Conservation (phyloP, 2,888 invertebrate genomes). For the Diarsia dahlii region DNA sequence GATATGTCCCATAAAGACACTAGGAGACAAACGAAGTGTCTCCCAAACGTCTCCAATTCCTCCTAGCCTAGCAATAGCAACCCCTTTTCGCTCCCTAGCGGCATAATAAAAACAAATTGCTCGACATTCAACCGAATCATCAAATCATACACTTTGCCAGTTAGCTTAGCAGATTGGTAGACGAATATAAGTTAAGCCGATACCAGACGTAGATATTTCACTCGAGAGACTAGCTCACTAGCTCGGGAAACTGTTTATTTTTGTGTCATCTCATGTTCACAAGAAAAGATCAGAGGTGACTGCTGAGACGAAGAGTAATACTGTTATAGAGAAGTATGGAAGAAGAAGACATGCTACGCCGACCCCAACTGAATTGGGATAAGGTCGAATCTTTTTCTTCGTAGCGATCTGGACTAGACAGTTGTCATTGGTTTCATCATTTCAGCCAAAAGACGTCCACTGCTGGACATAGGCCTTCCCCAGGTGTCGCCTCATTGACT, state of each 20-base stretch:
- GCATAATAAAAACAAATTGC: constrained; percentile 38
- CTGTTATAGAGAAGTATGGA: no score
- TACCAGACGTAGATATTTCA: neutral
- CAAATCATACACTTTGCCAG: constrained; percentile 35
- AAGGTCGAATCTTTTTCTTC: no score
- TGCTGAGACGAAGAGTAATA: no score
- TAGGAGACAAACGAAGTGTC: constrained; percentile 1
- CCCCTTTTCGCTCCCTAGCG: neutral
- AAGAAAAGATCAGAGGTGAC: neutral
- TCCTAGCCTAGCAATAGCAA: constrained; percentile 1
- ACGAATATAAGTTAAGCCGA: constrained; percentile 7
- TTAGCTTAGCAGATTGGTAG: constrained; percentile 4
- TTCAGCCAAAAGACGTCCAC: no score
- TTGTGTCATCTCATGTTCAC: neutral
- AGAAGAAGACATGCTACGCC: no score
- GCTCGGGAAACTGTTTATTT: neutral
- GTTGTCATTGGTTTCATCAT: no score
- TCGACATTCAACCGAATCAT: constrained; percentile 19
- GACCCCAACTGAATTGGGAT: no score
- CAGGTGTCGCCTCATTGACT: no score
- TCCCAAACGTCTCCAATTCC: constrained; percentile 1
- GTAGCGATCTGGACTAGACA: no score
- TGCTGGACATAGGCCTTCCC: no score
- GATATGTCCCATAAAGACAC: constrained; percentile 12
- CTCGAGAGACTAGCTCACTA: neutral